Evolutionary conservation across 2,797 vertebrate genomes (phyloP), one percentile per base, ranked within the genome.

Genomic region (Platalea minor): DNA sequence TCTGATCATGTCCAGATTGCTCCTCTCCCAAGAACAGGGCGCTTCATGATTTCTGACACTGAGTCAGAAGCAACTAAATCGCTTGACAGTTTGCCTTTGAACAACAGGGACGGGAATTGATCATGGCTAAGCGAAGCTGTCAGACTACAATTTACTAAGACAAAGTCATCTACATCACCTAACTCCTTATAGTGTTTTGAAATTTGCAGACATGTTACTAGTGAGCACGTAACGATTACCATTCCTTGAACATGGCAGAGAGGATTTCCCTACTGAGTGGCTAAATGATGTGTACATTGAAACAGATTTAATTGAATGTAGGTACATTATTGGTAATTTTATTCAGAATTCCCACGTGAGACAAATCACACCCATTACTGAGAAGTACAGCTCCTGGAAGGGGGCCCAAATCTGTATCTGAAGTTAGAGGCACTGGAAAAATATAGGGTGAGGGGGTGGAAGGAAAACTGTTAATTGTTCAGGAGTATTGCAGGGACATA

Each of bases 101-200:
- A 87, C 84, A 93, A 91, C 21, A 1, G n/a, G 61, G 46, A 74
- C 5, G 0, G 90, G 86, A 94, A 95, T 54, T 93, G 75, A 94
- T 93, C 83, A 61, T 4, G n/a, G 74, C 81, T 96, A 95, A 95
- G 84, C 0, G 5, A 94, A 94, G 83, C 86, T 95, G 86, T 92
- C 94, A 91, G 86, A 29, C 72, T 82, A 80, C 60, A 79, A 70
- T 95, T 95, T 94, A 72, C 91, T 85, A 88, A 92, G 63, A 94
- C 89, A 95, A 91, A 95, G 87, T 68, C 92, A 89, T 91, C 95
- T 92, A 54, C 84, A 75, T 81, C 93, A 78, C 67, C 69, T 48
- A 67, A 78, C 39, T 92, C 76, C 59, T 90, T 41, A 78, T 0
- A 93, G 76, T 59, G 88, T 81, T 97, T 79, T 69, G 65, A 78